phyloP scores from a whole-genome alignment of 2,797 vertebrate genomes.

The Enteromius afrohamiltoni region DNA sequence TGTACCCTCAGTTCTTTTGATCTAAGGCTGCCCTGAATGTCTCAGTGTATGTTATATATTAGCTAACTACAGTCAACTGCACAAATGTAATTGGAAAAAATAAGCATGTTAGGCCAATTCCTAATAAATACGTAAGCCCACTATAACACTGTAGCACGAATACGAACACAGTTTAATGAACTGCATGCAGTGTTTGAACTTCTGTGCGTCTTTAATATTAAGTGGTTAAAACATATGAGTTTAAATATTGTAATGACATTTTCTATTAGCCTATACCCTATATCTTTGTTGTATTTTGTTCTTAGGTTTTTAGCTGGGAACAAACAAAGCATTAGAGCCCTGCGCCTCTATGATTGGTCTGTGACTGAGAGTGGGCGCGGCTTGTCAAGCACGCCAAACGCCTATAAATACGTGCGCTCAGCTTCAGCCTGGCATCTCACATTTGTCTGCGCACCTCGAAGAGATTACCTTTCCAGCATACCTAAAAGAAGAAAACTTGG shows the following conservation, averaged over 20 bases:
- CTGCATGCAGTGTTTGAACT: neutral
- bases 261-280: neutral
- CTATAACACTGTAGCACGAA: neutral
- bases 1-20: constrained; percentile 41
- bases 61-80: constrained; percentile 4
- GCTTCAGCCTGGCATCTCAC: neutral
- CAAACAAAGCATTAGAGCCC: neutral
- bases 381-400: neutral
- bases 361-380: constrained; percentile 23
- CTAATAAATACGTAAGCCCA: neutral
- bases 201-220: neutral
- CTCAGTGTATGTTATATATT: neutral
- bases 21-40: constrained; percentile 3
- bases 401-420: constrained; percentile 32
- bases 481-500: neutral
- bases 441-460: neutral
- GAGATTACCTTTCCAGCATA: neutral
- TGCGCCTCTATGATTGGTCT: constrained; percentile 22
- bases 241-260: neutral
- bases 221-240: neutral
- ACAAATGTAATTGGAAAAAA: neutral
- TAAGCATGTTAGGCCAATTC: neutral
- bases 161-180: neutral
- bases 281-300: neutral
- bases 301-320: neutral